Evolutionary conservation across 1,140 invertebrate species (phyloP), one percentile per base, ranked within the genome.

Genomic region (Drosophila arizonae): DNA sequence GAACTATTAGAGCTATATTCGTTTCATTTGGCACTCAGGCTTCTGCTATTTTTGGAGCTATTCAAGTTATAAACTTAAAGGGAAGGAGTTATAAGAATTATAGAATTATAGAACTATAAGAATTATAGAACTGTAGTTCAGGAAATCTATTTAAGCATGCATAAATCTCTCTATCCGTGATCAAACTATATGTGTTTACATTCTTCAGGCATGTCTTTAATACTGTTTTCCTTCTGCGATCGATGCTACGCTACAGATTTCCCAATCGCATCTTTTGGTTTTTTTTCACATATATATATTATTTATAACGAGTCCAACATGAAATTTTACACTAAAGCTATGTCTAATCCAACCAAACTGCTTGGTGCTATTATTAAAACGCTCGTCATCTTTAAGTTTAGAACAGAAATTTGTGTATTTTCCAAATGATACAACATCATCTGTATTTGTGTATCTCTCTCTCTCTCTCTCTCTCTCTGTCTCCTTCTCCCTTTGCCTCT

Each of bases 331-430:
- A 48, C 43, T 46, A 26, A 60, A 60, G 57, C 41, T 66, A 48
- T 66, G 54, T 72, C 63, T 72, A 72, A 72, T 72, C 70, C 70
- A 66, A 52, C 21, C 46, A 36, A 71, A 71, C 69, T 66, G 64
- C 62, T 67, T 72, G 48, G 46, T 57, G 21, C 70, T 72, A 72
- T 67, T 60, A 52, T 46, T 67, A 66, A 60, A 60, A 54, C n/a
- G 28, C 64, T 72, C 70, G 64, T 61, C 70, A 68, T 68, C 64
- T 67, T 72, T 72, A 68, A 72, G 70, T 68, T 72, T 72, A 61
- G 64, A 72, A 55, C 33, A 67, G 26, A 39, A 39, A 45, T 45
- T 46, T 46, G 36, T 39, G 36, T 46, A 9, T 58, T 69, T 52
- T 17, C 36, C 21, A 11, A 41, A 21, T 46, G n/a, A 17, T 43